Evolutionary conservation across 2,888 invertebrate species (phyloP), one percentile per base, ranked within the genome.

Genomic region (Diabrotica balteata): DNA sequence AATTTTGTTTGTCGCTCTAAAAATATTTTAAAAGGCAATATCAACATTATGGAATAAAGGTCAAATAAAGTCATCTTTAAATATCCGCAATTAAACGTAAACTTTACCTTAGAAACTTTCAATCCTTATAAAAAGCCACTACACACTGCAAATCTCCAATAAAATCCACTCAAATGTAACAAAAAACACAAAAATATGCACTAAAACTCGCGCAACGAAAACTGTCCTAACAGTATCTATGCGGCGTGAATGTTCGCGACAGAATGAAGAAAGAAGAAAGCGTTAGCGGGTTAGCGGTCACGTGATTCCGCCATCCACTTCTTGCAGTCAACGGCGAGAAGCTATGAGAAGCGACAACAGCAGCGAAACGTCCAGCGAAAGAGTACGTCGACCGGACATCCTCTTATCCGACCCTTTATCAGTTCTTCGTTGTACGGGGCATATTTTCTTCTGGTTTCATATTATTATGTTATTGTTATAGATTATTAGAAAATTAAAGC

Each of bases 251-350:
- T 73, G 78, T 75, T 78, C 72, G 75, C 73, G 75, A 75, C 72
- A 64, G 77, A 80, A 77, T 79, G 79, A 78, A 79, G 80, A 79
- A 80, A 80, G 79, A 79, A 79, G 79, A 80, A 79, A 79, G 79
- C 77, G 71, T 68, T 74, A 74, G 76, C 77, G 76, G 74, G 76
- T 74, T 71, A 71, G 73, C 73, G 75, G 70, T 80, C 80, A 80
- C 77, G 78, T 80, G 80, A 79, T 72, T 73, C 61, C 67, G 66
- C 45, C 55, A 44, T 50, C 65, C 66, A 68, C 58, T 74, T 74
- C 75, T 73, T 73, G 75, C 71, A 72, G 73, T 69, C 66, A 51
- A 43, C 54, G 54, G 54, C 54, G 42, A 54, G 54, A 32, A 32
- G 32, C 32, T 32, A 32, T 32, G 32, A 32, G 32, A 5, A 32